Base-by-base conservation (phyloP, 1,140 invertebrate species). In the Prorops nasuta region DNA sequence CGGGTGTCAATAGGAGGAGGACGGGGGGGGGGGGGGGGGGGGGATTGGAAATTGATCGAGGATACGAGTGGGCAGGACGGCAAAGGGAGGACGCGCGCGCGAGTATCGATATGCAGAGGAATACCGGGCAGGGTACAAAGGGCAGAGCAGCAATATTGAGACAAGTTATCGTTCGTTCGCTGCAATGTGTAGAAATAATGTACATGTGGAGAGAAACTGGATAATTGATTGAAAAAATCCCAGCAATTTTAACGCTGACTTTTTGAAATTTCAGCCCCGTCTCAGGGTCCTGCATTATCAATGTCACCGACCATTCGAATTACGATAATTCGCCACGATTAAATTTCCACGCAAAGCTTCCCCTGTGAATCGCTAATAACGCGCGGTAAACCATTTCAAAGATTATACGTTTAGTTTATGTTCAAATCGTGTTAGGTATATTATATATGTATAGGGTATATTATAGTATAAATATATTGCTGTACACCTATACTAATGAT, bases 181-280 rank as follows among this genome's bases (percentile, higher is more conserved):
- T 55, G 67, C 67, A 70, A 70, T 68, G 61, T 64, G 65, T 55
- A 67, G 64, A 68, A 66, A 68, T 67, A n/a, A n/a, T n/a, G n/a
- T n/a, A n/a, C n/a, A n/a, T n/a, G 63, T 60, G 63, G 60, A 67
- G 66, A 63, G 56, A 58, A 66, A 51, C 54, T 48, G 50, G 56
- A 57, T 66, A 70, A 67, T 68, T 67, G 64, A 64, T 64, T 64
- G 54, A 64, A 68, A 66, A 66, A 44, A 31, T 32, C 49, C 44
- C 36, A 28, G 46, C 54, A 53, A 43, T 51, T 57, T 60, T 67
- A 63, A 65, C 59, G n/a, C n/a, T n/a, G n/a, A n/a, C n/a, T n/a
- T n/a, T n/a, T n/a, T n/a, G n/a, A n/a, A 62, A 63, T 62, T 66
- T 60, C 57, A 19, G 16, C 7, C 34, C 24, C n/a, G 22, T 24